phyloP scores from a whole-genome alignment of 2,797 vertebrate species.

The Heteromormyrus szaboi region DNA sequence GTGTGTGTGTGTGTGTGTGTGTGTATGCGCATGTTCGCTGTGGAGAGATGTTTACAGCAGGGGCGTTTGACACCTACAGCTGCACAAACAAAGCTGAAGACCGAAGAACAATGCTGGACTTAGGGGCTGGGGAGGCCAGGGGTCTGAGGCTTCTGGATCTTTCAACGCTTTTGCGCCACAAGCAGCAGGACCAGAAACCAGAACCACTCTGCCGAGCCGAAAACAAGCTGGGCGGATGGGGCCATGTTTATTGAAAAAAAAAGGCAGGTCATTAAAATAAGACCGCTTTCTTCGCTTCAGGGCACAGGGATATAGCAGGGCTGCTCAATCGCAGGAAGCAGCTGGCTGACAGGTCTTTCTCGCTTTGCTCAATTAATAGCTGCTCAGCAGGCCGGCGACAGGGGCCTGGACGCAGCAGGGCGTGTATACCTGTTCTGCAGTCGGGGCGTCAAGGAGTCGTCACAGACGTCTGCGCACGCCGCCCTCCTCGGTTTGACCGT shows the following conservation, averaged over 20 bases:
- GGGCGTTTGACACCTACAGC: constrained; percentile 57
- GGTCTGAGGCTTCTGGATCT: not conserved
- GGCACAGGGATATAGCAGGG: not conserved
- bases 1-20: not conserved
- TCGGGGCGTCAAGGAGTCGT: not conserved
- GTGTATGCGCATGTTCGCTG: not conserved
- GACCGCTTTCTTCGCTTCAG: not conserved
- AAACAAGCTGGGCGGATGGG: not conserved
- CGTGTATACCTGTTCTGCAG: constrained; percentile 31
- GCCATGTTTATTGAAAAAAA: not conserved
- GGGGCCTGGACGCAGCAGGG: constrained; percentile 51
- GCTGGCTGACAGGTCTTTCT: constrained; percentile 16
- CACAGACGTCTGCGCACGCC: not conserved
- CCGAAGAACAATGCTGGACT: constrained; percentile 52
- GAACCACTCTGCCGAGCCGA: not conserved
- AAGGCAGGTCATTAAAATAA: not conserved
- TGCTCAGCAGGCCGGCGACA: not conserved
- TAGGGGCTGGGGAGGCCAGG: constrained; percentile 24
- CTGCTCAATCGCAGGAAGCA: constrained; percentile 4
- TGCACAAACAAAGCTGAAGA: constrained; percentile 62
- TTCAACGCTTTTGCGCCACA: constrained; percentile 36
- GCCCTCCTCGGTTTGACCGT: constrained; percentile 39
- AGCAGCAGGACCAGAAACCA: constrained; percentile 17
- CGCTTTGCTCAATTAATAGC: constrained; percentile 13
- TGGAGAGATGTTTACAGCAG: constrained; percentile 45